Evolutionary conservation across 1,140 invertebrate species (phyloP).

Genomic region (fruit fly (Drosophila melanogaster)): DNA sequence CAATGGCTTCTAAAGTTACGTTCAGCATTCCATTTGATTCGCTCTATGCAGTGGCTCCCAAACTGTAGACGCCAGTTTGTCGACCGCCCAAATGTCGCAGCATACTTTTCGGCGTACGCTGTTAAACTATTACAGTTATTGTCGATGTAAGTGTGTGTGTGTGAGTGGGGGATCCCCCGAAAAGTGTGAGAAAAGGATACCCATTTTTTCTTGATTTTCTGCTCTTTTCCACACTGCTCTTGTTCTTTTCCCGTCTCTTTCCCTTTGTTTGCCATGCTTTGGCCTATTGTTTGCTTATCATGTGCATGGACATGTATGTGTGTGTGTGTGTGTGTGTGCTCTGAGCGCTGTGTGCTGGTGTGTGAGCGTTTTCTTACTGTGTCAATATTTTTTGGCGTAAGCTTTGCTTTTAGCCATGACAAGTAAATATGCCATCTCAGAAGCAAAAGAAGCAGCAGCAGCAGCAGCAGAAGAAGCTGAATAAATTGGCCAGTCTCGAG

Average conservation of each 20-base stretch:
- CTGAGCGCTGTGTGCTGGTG: not conserved
- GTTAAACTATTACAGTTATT: slow-evolving; percentile 70
- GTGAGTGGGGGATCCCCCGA: slow-evolving; percentile 23
- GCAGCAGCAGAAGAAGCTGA: slow-evolving; percentile 30
- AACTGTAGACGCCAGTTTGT: slow-evolving; percentile 73
- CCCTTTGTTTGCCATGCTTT: slow-evolving; percentile 57
- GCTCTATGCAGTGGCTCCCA: slow-evolving; percentile 22
- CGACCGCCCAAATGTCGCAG: slow-evolving; percentile 69
- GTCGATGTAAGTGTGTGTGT: slow-evolving; percentile 3
- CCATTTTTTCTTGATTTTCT: slow-evolving; percentile 21
- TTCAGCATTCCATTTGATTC: not conserved
- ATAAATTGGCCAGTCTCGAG: slow-evolving; percentile 66
- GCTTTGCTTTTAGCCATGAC: slow-evolving; percentile 80
- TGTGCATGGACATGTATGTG: slow-evolving; percentile 17
- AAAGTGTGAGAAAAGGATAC: slow-evolving; percentile 1
- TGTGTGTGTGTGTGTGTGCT: slow-evolving; percentile 28
- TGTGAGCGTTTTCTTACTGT: slow-evolving; percentile 63
- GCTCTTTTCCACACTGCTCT: slow-evolving; percentile 18
- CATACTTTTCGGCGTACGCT: slow-evolving; percentile 72
- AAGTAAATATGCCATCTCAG: slow-evolving; percentile 69
- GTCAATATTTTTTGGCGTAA: slow-evolving; percentile 81
- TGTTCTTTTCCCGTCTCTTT: slow-evolving; percentile 26
- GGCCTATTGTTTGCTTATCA: slow-evolving; percentile 70
- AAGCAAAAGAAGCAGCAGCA: slow-evolving; percentile 22
- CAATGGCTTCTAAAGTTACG: slow-evolving; percentile 21